phyloP scores from a whole-genome alignment of 2,888 invertebrate species.

The Anoplius nigerrimus region DNA sequence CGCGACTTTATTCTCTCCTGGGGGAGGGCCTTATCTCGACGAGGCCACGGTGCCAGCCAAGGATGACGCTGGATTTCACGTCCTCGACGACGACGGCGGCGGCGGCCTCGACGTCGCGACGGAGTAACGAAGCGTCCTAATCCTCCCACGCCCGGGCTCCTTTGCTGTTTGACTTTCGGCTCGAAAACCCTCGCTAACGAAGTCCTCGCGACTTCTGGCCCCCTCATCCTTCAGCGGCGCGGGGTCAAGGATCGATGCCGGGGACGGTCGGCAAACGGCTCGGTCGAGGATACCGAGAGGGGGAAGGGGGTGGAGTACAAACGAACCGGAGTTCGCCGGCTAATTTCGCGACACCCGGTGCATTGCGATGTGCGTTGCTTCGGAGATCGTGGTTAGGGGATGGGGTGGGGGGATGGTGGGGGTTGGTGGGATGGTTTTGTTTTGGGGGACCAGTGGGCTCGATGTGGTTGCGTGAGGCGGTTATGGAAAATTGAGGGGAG shows the following conservation, averaged over 20 bases:
- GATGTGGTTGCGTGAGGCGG: too few relatives aligned
- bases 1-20: conserved; percentile 5
- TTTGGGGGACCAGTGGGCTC: too few relatives aligned
- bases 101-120: conserved; percentile 5
- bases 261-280: conserved; percentile 17
- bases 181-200: conserved; percentile 52
- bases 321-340: conserved; percentile 16
- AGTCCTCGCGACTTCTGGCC: conserved; percentile 40
- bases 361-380: conserved; percentile 25
- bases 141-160: conserved; percentile 32
- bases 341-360: conserved; percentile 50
- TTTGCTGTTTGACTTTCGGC: conserved; percentile 52
- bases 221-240: conserved; percentile 18
- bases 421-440: too few relatives aligned
- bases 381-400: background rate
- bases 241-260: conserved; percentile 8
- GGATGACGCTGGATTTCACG: background rate
- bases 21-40: conserved; percentile 1
- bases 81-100: background rate
- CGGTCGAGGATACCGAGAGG: conserved; percentile 3
- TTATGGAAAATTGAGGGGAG: too few relatives aligned
- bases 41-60: background rate
- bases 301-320: background rate
- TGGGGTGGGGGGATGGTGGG: too few relatives aligned
- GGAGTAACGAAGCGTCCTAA: conserved; percentile 53